phyloP scores from a whole-genome alignment of 2,113 vertebrate genomes.

The Salminus brasiliensis region DNA sequence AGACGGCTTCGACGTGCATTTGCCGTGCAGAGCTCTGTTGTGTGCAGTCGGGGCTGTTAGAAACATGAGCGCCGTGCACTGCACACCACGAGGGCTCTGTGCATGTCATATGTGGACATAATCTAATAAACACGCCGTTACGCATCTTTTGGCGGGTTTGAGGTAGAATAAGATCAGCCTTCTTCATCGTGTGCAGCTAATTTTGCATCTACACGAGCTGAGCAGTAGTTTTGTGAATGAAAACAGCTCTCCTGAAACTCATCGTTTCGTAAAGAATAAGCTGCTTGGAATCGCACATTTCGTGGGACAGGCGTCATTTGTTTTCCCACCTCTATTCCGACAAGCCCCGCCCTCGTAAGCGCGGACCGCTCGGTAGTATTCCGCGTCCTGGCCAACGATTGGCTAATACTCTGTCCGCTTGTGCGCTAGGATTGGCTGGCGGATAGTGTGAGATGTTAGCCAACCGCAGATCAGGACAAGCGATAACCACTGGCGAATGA shows the following conservation, averaged over 20 bases:
- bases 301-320: neutral
- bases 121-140: neutral
- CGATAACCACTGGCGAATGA: neutral
- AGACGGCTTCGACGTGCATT: conserved; percentile 1
- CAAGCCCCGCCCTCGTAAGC: neutral
- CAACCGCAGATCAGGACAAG: neutral
- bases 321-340: neutral
- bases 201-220: neutral
- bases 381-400: neutral
- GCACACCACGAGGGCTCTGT: neutral
- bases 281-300: neutral
- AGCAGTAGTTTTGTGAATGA: conserved; percentile 23
- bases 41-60: neutral
- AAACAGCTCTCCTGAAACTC: too few species aligned
- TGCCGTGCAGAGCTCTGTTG: neutral
- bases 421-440: neutral
- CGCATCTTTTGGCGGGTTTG: neutral
- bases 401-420: neutral
- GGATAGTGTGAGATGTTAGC: neutral
- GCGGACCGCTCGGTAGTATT: neutral
- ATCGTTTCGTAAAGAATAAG: conserved; percentile 5
- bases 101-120: neutral
- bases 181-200: neutral
- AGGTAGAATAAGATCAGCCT: conserved; percentile 1
- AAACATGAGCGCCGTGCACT: neutral